Conservation (phyloP, 2,797 vertebrate genomes). For the Linurgus olivaceus region DNA sequence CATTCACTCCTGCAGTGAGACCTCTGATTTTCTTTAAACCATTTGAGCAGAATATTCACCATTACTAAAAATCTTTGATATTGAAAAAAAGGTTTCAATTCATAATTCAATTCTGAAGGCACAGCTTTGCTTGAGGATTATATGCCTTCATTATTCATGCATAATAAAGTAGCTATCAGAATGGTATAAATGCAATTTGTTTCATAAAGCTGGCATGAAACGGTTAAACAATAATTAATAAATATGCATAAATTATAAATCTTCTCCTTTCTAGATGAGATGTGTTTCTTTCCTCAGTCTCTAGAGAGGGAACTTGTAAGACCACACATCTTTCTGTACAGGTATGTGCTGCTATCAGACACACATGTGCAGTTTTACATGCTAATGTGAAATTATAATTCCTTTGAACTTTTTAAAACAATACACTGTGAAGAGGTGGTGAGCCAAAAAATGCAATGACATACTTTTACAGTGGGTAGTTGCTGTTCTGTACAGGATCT, state of each 20-base stretch:
- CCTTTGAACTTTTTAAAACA: background rate
- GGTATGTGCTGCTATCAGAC: background rate
- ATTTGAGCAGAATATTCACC: background rate
- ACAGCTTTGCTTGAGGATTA: background rate
- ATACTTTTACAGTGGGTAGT: background rate
- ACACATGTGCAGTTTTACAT: background rate
- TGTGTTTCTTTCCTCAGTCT: background rate
- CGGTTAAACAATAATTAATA: constrained; percentile 19
- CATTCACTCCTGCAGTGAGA: background rate
- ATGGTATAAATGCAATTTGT: background rate
- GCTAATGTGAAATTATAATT: background rate
- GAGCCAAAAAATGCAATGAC: background rate
- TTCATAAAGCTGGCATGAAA: constrained; percentile 1
- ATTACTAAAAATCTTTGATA: background rate
- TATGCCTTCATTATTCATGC: background rate
- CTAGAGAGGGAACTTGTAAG: background rate
- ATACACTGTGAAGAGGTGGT: background rate
- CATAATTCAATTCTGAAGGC: background rate
- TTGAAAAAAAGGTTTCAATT: background rate
- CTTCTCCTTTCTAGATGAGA: background rate
- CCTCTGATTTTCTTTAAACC: background rate
- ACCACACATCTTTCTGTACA: background rate
- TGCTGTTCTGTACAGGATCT: background rate
- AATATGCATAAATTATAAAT: background rate
- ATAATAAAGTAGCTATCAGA: constrained; percentile 1